A percentile compares a stretch with the other conserved stretches of the same genome.
Evolutionary conservation across 35 echinoderm and acorn worm genomes (phyloP).

Genomic region (Lytechinus variegatus): DNA sequence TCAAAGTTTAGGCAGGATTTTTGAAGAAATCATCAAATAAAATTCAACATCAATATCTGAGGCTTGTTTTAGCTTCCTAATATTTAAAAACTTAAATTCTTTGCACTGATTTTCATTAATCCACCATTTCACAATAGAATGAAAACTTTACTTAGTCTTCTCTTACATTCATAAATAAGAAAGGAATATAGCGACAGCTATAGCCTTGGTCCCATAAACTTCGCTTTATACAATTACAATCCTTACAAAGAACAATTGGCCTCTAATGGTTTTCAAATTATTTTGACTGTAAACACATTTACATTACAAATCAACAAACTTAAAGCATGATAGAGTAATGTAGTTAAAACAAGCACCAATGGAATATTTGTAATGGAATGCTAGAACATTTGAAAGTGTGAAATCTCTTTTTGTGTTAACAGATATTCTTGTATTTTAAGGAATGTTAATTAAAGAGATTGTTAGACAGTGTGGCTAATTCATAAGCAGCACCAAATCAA

Average conservation of each 20-base stretch:
- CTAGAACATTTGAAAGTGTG: not conserved
- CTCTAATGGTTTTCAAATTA: not conserved
- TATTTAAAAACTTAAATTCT: too few species aligned
- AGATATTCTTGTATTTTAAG: not conserved
- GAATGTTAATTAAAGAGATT: not conserved
- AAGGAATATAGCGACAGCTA: not conserved
- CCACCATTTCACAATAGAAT: not conserved
- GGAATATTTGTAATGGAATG: not conserved
- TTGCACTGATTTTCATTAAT: not conserved
- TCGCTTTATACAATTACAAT: not conserved
- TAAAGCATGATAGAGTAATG: not conserved
- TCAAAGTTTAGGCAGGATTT: not conserved
- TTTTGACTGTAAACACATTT: not conserved
- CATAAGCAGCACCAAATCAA: not conserved
- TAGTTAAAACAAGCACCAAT: not conserved
- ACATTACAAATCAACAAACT: not conserved
- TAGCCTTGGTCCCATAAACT: not conserved
- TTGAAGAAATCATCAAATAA: not conserved
- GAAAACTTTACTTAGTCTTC: not conserved
- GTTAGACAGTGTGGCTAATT: not conserved
- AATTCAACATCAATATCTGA: not conserved
- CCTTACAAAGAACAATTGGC: not conserved
- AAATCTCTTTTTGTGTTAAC: not conserved
- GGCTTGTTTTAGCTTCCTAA: too few species aligned
- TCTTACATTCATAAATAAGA: not conserved